These are phyloP conservation scores for Megaceryle maxima DNA, from an alignment of 2,113 vertebrate genomes.

Conservation along the genomic window DNA sequence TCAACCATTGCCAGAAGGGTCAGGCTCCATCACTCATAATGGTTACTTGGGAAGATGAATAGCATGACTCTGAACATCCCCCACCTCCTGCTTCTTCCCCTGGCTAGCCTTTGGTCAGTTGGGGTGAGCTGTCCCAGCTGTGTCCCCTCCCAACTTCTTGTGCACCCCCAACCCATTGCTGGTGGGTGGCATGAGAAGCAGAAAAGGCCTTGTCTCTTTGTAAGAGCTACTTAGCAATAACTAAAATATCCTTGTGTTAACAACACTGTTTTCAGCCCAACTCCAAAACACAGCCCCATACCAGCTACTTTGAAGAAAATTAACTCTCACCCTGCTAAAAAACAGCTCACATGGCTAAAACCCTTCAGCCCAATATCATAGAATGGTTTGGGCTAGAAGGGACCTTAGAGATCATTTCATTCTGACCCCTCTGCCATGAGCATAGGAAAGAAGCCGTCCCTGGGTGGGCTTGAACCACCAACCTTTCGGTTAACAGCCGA, in stretches of 20 bases:
- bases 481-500: conserved; percentile 75
- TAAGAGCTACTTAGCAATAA: background rate
- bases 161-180: background rate
- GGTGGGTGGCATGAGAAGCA: background rate
- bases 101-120: background rate
- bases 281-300: background rate
- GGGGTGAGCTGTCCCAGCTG: background rate
- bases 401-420: background rate
- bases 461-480: conserved; percentile 72
- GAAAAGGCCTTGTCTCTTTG: background rate
- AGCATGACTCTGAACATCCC: background rate
- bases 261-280: too few relatives aligned
- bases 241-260: too few relatives aligned
- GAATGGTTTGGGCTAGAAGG: background rate
- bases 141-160: background rate
- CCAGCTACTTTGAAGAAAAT: background rate
- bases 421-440: background rate
- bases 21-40: too few relatives aligned
- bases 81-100: background rate
- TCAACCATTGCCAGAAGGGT: too few relatives aligned
- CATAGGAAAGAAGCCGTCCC: background rate
- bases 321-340: too few relatives aligned
- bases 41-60: background rate
- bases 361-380: background rate
- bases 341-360: background rate